Evolutionary conservation across 2,888 invertebrate genomes (phyloP).

Genomic region (Microctonus brassicae): DNA sequence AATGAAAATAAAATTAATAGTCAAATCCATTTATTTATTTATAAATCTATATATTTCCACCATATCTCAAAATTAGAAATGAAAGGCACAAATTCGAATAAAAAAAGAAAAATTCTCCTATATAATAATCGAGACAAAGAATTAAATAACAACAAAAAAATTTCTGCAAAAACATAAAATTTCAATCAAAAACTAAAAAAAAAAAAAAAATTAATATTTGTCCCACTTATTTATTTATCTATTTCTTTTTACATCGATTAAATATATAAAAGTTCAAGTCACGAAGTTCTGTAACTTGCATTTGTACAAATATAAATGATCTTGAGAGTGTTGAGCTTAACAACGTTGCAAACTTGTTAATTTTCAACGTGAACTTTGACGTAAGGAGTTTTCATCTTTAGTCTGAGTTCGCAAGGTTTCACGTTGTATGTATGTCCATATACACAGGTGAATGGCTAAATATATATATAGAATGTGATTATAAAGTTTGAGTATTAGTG

Average conservation of each 20-base stretch:
- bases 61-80: no score
- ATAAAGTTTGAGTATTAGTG: not conserved
- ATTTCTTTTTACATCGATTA: not conserved
- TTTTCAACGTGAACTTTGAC: not conserved
- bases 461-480: not conserved
- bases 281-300: not conserved
- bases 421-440: not conserved
- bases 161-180: no score
- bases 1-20: no score
- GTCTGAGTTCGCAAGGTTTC: not conserved
- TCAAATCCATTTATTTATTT: no score
- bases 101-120: no score
- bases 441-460: not conserved
- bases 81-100: no score
- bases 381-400: not conserved
- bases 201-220: not conserved
- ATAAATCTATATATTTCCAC: no score
- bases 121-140: no score
- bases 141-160: no score
- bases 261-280: not conserved
- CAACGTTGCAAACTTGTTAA: constrained; percentile 5
- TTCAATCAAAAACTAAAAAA: not conserved
- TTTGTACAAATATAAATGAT: not conserved
- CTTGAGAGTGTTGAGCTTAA: not conserved
- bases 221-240: no score